A percentile compares a stretch with the other conserved stretches of the same genome.
These are phyloP conservation scores for Morone saxatilis DNA, from an alignment of 2,113 vertebrate species.

Conservation along the genomic window DNA sequence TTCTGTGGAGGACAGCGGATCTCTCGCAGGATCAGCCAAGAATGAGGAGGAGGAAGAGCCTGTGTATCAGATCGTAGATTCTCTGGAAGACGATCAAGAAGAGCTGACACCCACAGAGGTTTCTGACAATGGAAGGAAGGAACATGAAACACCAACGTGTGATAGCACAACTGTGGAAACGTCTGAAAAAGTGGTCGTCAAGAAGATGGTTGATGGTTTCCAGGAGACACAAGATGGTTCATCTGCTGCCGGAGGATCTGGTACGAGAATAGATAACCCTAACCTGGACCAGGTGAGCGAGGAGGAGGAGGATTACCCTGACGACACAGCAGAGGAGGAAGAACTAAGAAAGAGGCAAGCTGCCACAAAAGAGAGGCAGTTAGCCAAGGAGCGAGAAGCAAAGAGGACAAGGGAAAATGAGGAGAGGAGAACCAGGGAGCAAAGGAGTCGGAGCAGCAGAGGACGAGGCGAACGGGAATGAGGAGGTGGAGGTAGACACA, in stretches of 20 bases:
- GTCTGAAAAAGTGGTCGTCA: rapidly evolving
- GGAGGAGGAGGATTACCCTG: conserved; percentile 86
- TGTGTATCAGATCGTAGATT: conserved; percentile 58
- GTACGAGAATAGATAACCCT: too few relatives aligned
- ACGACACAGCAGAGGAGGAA: conserved; percentile 87
- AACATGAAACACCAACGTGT: neutral
- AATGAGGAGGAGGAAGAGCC: conserved; percentile 25
- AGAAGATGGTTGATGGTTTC: too few relatives aligned
- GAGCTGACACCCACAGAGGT: neutral
- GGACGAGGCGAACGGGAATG: neutral
- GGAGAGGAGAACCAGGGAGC: neutral
- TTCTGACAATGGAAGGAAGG: neutral
- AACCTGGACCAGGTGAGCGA: conserved; percentile 91
- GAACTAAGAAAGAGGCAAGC: conserved; percentile 64
- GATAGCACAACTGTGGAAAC: neutral
- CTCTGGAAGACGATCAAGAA: conserved; percentile 52
- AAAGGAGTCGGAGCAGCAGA: neutral
- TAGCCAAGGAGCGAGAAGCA: neutral
- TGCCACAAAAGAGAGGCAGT: neutral
- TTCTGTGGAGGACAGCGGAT: conserved; percentile 60
- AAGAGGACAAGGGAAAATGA: conserved; percentile 37
- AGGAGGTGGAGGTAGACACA: conserved; percentile 27
- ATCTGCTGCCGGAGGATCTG: too few relatives aligned
- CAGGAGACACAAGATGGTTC: too few relatives aligned
- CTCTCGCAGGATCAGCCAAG: neutral